Conservation (phyloP, 2,797 vertebrate genomes). For the Gallinago stenura region DNA sequence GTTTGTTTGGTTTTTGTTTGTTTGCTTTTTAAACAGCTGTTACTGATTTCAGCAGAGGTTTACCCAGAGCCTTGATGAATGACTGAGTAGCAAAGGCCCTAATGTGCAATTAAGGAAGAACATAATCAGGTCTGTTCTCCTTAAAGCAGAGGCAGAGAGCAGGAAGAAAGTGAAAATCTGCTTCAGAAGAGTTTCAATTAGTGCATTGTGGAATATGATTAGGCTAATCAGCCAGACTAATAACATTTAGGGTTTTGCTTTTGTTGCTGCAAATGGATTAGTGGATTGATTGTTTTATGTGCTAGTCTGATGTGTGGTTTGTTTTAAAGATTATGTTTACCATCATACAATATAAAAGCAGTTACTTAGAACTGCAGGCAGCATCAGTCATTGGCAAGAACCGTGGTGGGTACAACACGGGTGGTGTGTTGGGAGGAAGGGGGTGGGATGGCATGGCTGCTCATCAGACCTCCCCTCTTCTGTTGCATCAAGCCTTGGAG, state of each 20-base stretch:
- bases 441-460: fast-evolving
- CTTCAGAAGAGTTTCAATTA: conserved; percentile 45
- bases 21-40: background rate
- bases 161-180: background rate
- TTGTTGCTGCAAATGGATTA: conserved; percentile 48
- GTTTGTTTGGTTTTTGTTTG: background rate
- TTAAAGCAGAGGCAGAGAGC: conserved; percentile 1
- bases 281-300: conserved; percentile 9
- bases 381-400: background rate
- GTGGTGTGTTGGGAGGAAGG: fast-evolving
- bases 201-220: conserved; percentile 3
- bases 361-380: background rate
- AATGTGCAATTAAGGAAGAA: conserved; percentile 31
- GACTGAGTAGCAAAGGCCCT: background rate
- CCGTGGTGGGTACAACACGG: fast-evolving
- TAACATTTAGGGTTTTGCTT: background rate
- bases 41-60: background rate
- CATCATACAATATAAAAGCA: background rate
- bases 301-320: background rate
- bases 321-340: background rate
- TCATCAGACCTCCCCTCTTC: fast-evolving
- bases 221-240: conserved; percentile 13
- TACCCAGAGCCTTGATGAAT: background rate
- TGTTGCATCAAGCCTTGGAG: background rate
- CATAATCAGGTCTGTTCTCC: conserved; percentile 21